These are phyloP conservation scores for Leptothorax acervorum DNA, from an alignment of 2,888 invertebrate species.

Conservation along the genomic window DNA sequence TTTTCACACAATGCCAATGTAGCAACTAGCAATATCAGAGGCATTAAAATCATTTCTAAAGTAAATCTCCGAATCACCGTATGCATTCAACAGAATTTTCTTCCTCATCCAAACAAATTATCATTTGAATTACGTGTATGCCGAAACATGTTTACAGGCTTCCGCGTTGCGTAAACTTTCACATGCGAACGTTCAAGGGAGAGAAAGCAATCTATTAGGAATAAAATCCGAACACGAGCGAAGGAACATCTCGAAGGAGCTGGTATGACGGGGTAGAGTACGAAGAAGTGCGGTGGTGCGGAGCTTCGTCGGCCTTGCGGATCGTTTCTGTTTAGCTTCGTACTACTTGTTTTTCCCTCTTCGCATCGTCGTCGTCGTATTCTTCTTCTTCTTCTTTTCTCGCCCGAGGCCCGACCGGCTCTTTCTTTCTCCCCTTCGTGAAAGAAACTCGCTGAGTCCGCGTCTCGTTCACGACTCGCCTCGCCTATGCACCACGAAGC, in stretches of 20 bases:
- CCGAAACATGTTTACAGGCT: conserved; percentile 1
- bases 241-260: conserved; percentile 46
- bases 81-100: not conserved
- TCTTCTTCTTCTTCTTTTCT: conserved; percentile 65
- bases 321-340: conserved; percentile 71
- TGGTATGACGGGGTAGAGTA: conserved; percentile 15
- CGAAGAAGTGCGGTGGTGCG: conserved; percentile 42
- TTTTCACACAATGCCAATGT: not conserved
- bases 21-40: not conserved
- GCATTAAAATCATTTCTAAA: not conserved
- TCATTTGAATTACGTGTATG: conserved; percentile 9
- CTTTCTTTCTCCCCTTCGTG: conserved; percentile 64
- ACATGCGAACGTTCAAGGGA: not conserved
- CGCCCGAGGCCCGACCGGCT: conserved; percentile 44
- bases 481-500: conserved; percentile 59
- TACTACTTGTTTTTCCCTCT: conserved; percentile 63
- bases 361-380: conserved; percentile 21
- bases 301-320: conserved; percentile 69
- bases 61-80: not conserved
- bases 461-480: conserved; percentile 72
- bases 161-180: conserved; percentile 6
- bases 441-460: conserved; percentile 76
- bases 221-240: conserved; percentile 41
- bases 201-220: conserved; percentile 34
- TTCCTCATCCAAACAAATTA: not conserved